phyloP scores from a whole-genome alignment of 2,797 vertebrate species.

The Austrolebias charrua region DNA sequence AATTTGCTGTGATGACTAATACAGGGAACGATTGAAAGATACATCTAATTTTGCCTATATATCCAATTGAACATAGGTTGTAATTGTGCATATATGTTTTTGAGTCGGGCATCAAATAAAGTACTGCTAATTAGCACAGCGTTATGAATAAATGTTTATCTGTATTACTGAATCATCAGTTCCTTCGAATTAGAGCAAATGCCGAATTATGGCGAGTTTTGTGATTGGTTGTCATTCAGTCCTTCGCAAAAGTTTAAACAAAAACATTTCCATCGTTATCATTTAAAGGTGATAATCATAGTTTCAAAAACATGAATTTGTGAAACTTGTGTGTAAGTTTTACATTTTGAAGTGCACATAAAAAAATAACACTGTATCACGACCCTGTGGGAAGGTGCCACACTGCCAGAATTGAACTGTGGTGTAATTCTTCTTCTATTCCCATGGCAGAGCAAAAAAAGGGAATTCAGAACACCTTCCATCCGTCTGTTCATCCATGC shows the following conservation, averaged over 20 bases:
- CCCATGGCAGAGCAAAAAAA: too few species aligned
- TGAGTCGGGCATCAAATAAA: not conserved
- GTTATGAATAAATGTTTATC: conserved; percentile 7
- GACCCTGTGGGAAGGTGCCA: not conserved
- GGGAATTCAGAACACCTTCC: too few species aligned
- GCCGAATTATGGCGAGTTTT: not conserved
- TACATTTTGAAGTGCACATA: not conserved
- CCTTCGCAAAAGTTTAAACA: not conserved
- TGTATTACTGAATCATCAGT: not conserved
- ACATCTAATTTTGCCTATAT: conserved; percentile 5
- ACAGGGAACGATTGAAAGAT: conserved; percentile 7
- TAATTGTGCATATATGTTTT: conserved; percentile 13
- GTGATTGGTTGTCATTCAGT: conserved; percentile 1
- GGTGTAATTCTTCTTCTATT: not conserved
- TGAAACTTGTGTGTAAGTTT: not conserved
- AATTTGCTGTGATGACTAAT: conserved; percentile 53
- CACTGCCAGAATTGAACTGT: not conserved
- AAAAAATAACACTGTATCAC: not conserved
- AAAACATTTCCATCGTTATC: not conserved
- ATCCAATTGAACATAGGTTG: conserved; percentile 4
- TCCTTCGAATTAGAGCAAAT: conserved; percentile 3
- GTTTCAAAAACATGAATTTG: not conserved
- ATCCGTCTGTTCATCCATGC: too few species aligned
- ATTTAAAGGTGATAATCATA: not conserved
- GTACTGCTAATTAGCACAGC: not conserved